Evolutionary conservation across 2,113 vertebrate genomes (phyloP).

Genomic region (Chrysochloris asiatica): DNA sequence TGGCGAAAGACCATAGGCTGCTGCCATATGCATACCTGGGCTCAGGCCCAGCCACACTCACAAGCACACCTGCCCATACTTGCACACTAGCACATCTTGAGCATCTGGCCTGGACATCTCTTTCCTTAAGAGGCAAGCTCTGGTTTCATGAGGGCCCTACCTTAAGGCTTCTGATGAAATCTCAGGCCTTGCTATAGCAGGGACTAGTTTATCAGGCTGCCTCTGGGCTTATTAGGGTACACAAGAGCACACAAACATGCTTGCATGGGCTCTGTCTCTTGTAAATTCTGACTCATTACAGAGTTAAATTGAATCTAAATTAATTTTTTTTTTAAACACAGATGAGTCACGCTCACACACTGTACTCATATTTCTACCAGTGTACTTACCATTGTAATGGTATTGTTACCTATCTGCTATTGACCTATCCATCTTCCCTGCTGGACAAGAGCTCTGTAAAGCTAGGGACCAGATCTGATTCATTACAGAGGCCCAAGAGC

Average conservation of each 20-base stretch:
- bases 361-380: neutral
- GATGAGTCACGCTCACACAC: neutral
- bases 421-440: neutral
- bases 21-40: neutral
- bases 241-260: neutral
- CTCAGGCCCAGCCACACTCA: neutral
- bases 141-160: neutral
- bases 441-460: conserved; percentile 5
- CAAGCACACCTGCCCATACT: neutral
- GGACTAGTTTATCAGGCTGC: neutral
- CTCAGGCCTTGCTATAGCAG: neutral
- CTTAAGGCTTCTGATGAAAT: conserved; percentile 27
- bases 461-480: conserved; percentile 10
- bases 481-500: neutral
- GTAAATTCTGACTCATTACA: conserved; percentile 34
- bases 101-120: neutral
- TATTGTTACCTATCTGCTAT: neutral
- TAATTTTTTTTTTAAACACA: conserved; percentile 19
- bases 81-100: conserved; percentile 16
- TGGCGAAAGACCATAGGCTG: neutral
- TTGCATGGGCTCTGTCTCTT: neutral
- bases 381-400: neutral
- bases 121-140: neutral
- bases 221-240: neutral
- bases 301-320: conserved; percentile 24